phyloP scores from a whole-genome alignment of 35 echinoderm and acorn worm genomes.

The Heliocidaris tuberculata region DNA sequence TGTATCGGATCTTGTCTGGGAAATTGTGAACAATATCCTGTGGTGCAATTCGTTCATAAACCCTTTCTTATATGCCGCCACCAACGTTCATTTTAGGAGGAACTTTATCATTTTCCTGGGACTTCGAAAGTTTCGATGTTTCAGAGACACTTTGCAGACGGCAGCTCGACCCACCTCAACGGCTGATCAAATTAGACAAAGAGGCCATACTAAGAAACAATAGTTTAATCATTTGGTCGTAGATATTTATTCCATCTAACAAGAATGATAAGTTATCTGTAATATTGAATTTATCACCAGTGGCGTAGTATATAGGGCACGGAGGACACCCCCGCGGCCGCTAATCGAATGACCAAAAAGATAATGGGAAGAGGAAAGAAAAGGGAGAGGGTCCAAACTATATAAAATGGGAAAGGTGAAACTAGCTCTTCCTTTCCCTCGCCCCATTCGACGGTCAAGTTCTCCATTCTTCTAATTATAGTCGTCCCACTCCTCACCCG shows the following conservation, averaged over 20 bases:
- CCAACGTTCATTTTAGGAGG: conserved; percentile 47
- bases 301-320: too few relatives aligned
- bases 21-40: conserved; percentile 56
- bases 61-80: conserved; percentile 73
- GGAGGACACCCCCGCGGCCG: too few relatives aligned
- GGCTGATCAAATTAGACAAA: neutral
- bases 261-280: too few relatives aligned
- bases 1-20: conserved; percentile 52
- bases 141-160: neutral
- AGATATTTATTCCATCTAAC: neutral
- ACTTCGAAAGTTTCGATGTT: neutral
- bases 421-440: too few relatives aligned
- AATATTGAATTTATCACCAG: too few relatives aligned
- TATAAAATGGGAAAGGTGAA: too few relatives aligned
- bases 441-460: too few relatives aligned
- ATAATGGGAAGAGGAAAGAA: too few relatives aligned
- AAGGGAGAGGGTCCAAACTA: too few relatives aligned
- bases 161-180: neutral
- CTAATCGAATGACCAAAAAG: too few relatives aligned
- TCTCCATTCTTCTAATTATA: too few relatives aligned
- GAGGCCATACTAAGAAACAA: neutral
- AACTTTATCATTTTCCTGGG: conserved; percentile 52
- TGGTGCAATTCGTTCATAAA: conserved; percentile 75
- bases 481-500: too few relatives aligned
- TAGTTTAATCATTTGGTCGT: neutral